Percentiles rank a stretch among this genome's conserved stretches.
phyloP scores from a whole-genome alignment of 2,888 invertebrate species.

The Dendrolimus pini region DNA sequence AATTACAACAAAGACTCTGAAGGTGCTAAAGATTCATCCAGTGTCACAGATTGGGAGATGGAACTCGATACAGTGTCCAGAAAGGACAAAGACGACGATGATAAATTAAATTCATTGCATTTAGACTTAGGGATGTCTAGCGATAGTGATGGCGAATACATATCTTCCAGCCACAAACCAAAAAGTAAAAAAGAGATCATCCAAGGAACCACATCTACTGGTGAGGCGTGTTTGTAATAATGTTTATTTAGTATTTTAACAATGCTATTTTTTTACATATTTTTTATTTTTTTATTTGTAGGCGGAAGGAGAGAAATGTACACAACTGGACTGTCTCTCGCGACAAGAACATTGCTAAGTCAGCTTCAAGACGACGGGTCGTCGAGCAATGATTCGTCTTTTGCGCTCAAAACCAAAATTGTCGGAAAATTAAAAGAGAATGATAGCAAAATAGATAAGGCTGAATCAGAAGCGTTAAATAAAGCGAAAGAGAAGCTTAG shows the following conservation, averaged over 20 bases:
- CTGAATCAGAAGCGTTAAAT: constrained; percentile 56
- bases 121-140: constrained; percentile 71
- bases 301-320: constrained; percentile 61
- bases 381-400: constrained; percentile 71
- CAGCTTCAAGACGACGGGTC: constrained; percentile 73
- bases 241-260: constrained; percentile 19
- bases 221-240: constrained; percentile 35
- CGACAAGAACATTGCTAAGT: constrained; percentile 66
- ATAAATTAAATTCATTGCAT: constrained; percentile 64
- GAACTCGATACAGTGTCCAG: constrained; percentile 74
- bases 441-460: constrained; percentile 42
- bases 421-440: constrained; percentile 34
- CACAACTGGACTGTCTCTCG: constrained; percentile 52
- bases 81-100: constrained; percentile 60
- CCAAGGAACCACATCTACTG: constrained; percentile 48
- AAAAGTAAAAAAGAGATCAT: constrained; percentile 48
- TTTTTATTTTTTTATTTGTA: constrained; percentile 38
- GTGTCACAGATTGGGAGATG: constrained; percentile 78
- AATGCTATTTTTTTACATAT: constrained; percentile 25
- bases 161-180: constrained; percentile 44
- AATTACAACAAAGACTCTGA: constrained; percentile 44
- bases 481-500: constrained; percentile 63
- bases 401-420: constrained; percentile 52
- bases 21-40: constrained; percentile 53
- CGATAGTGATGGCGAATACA: constrained; percentile 65